phyloP scores from a whole-genome alignment of 1,140 invertebrate genomes.

The Drosophila mauritiana region DNA sequence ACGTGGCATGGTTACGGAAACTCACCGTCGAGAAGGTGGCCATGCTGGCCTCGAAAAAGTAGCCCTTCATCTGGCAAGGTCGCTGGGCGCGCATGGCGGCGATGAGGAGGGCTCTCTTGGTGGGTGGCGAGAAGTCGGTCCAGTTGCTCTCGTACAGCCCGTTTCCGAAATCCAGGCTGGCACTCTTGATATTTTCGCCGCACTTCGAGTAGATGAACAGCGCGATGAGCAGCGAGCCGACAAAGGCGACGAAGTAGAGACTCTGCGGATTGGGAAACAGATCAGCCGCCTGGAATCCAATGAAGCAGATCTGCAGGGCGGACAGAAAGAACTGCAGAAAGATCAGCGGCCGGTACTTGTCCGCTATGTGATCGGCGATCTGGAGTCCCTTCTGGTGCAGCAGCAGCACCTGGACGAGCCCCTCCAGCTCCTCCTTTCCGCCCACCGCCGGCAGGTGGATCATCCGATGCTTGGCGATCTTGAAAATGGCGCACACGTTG shows the following conservation, averaged over 20 bases:
- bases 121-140: constrained; percentile 51
- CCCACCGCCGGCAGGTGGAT: constrained; percentile 31
- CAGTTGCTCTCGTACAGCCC: constrained; percentile 61
- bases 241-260: constrained; percentile 63
- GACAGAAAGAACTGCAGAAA: constrained; percentile 67
- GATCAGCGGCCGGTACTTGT: constrained; percentile 46
- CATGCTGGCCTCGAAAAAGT: constrained; percentile 72
- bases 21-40: constrained; percentile 65
- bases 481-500: constrained; percentile 70
- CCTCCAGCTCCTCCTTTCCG: constrained; percentile 22
- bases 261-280: constrained; percentile 58
- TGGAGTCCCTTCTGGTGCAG: constrained; percentile 59
- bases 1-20: background rate
- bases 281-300: constrained; percentile 68
- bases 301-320: constrained; percentile 63
- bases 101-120: constrained; percentile 40
- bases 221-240: constrained; percentile 59
- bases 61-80: constrained; percentile 62
- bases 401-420: constrained; percentile 39
- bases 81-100: constrained; percentile 61
- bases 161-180: constrained; percentile 56
- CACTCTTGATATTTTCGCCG: constrained; percentile 66
- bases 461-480: constrained; percentile 63
- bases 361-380: constrained; percentile 51
- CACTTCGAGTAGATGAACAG: constrained; percentile 72